Evolutionary conservation across 2,888 invertebrate genomes (phyloP), one percentile per base, ranked within the genome.

Genomic region (Cheilosia impressa): DNA sequence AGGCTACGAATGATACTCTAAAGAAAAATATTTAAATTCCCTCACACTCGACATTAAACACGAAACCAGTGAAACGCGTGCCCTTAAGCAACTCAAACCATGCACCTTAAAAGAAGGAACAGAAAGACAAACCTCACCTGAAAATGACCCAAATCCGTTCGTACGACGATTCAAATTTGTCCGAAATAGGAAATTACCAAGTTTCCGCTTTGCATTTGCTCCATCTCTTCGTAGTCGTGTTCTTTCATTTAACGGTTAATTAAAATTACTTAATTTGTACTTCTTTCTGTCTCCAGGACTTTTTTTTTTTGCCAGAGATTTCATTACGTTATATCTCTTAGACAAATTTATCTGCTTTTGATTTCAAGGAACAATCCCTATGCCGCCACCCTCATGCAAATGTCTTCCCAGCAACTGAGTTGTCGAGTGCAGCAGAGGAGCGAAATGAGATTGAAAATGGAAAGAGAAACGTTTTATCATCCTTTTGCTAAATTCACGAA

Each of bases 221-320:
- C 68, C 52, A 17, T 57, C 65, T 52, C 68, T 17, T 73, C 38
- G n/a, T 69, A 63, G 27, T 83, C 52, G 24, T 69, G 34, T 75
- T 65, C 73, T 69, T 84, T 78, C 73, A 69, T 75, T 76, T 75
- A 58, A 79, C 63, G 69, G 73, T 84, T 84, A 84, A 84, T 84
- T 84, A 84, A 79, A 79, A 79, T 69, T 69, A 84, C 69, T 84
- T 60, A 73, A 75, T 73, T 63, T 83, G 78, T 73, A 52, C 65
- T 53, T 43, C 52, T 77, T 63, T 55, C 19, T 50, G 50, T 63
- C 19, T 19, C 24, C 63, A 60, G n/a, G n/a, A n/a, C 45, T 13
- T n/a, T 27, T 27, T n/a, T 43, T 17, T 68, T 60, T 41, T 52
- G 19, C 13, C 19, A 10, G 41, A 60, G 47, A 71, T 65, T 65